Conservation (phyloP, 2,797 vertebrate genomes). For the Margarornis squamiger region DNA sequence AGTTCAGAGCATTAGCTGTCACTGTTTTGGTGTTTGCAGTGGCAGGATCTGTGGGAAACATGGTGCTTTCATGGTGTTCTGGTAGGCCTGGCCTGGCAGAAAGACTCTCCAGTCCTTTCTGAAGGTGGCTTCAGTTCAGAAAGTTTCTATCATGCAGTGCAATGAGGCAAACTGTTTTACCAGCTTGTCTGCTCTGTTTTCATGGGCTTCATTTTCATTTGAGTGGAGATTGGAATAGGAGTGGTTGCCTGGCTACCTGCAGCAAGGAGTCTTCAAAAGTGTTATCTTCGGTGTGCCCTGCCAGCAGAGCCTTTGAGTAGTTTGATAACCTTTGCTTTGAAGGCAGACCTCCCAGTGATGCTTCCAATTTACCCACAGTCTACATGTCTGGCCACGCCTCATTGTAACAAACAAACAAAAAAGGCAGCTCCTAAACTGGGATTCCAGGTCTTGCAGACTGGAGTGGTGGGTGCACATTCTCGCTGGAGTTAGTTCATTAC, state of each 20-base stretch:
- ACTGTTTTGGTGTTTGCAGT: not conserved
- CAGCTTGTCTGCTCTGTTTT: not conserved
- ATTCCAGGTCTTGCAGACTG: not conserved
- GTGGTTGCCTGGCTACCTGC: not conserved
- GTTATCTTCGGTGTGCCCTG: not conserved
- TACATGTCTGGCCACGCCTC: not conserved
- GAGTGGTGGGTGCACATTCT: not conserved
- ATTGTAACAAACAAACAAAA: not conserved
- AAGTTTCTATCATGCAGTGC: not conserved
- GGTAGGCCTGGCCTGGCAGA: not conserved
- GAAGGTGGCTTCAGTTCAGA: not conserved
- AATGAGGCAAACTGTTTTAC: not conserved
- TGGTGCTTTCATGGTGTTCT: not conserved
- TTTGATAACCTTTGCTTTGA: slow-evolving; percentile 9
- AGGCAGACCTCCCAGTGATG: not conserved
- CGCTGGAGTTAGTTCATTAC: not conserved
- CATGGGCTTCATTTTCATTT: not conserved
- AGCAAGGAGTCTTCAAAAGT: not conserved
- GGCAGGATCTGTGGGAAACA: not conserved
- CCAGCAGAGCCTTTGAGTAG: not conserved
- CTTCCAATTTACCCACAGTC: not conserved
- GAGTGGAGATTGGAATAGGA: not conserved
- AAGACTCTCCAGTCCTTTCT: not conserved
- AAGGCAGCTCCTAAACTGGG: not conserved
- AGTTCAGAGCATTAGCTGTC: not conserved